Base-by-base conservation (phyloP, 2,113 vertebrate species). In the Rhea pennata region DNA sequence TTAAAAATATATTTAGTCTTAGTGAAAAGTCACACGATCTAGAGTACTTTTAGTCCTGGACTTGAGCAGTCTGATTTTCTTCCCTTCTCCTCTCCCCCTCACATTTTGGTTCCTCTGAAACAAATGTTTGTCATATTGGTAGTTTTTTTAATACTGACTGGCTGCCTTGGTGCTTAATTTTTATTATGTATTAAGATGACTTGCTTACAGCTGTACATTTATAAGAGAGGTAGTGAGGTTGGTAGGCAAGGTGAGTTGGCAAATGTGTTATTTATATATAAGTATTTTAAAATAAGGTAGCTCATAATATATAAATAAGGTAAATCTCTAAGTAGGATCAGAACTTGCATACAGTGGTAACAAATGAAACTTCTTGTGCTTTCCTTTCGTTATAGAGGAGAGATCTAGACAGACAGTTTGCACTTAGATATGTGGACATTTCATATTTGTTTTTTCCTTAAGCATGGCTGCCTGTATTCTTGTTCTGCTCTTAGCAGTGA, bases 1-100 rank as follows among this genome's bases (percentile, higher is more conserved):
- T 29, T 72, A 58, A 75, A 94, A 91, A 46, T 42, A 15, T 69
- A 61, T 27, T 94, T 87, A 31, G 56, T 87, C 46, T 84, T 16
- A 36, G 33, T 71, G 50, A 70, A 73, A 91, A 64, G 27, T 78
- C 91, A 86, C 24, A 22, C 12, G 51, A 39, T 78, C 23, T 80
- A 46, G 73, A 81, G 42, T 81, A 40, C 12, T 53, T 36, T 81
- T 40, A 81, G 24, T 67, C 31, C 79, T 64, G 4, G 10, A 40
- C 3, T 72, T 84, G 13, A 88, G 19, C 46, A 71, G 13, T 56
- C 46, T 75, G 69, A 77, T n/a, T 46, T n/a, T 42, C 20, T 17
- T 15, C 8, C 5, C 4, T 5, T 6, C 19, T 5, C 4, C 10
- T 4, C 31, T 15, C 29, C 29, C 24, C 5, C 29, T 9, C 13